Evolutionary conservation across 1,140 invertebrate genomes (phyloP).

Genomic region (Himalopsyche phryganea): DNA sequence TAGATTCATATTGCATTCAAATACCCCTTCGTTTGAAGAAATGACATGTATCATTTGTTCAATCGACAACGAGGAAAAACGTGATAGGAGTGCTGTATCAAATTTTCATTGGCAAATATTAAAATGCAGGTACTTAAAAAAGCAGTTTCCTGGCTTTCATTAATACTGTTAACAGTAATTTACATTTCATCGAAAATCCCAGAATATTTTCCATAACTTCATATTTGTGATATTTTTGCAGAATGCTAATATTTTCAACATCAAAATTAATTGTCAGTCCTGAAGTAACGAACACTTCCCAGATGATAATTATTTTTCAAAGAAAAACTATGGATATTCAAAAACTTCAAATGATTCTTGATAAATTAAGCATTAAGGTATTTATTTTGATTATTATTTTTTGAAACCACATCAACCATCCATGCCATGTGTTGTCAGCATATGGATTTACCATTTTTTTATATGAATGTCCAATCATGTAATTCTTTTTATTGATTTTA

Average conservation of each 20-base stretch:
- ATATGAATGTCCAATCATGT: too few relatives aligned
- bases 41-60: slow-evolving; percentile 17
- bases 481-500: too few relatives aligned
- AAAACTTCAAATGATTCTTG: slow-evolving; percentile 40
- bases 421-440: too few relatives aligned
- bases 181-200: too few relatives aligned
- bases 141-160: slow-evolving; percentile 1
- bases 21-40: slow-evolving; percentile 1
- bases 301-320: slow-evolving; percentile 45
- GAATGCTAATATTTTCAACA: slow-evolving; percentile 49
- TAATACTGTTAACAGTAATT: too few relatives aligned
- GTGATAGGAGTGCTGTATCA: slow-evolving; percentile 44
- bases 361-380: slow-evolving; percentile 38
- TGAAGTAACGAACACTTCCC: slow-evolving; percentile 40
- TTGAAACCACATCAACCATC: too few relatives aligned
- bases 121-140: slow-evolving; percentile 44
- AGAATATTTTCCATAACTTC: background rate
- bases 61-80: slow-evolving; percentile 39
- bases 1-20: slow-evolving; percentile 9
- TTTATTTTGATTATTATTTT: background rate
- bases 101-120: slow-evolving; percentile 50
- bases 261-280: slow-evolving; percentile 45
- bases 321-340: slow-evolving; percentile 42
- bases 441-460: too few relatives aligned
- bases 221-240: slow-evolving; percentile 27